phyloP scores from a whole-genome alignment of 2,113 vertebrate species.

The Martes martes region DNA sequence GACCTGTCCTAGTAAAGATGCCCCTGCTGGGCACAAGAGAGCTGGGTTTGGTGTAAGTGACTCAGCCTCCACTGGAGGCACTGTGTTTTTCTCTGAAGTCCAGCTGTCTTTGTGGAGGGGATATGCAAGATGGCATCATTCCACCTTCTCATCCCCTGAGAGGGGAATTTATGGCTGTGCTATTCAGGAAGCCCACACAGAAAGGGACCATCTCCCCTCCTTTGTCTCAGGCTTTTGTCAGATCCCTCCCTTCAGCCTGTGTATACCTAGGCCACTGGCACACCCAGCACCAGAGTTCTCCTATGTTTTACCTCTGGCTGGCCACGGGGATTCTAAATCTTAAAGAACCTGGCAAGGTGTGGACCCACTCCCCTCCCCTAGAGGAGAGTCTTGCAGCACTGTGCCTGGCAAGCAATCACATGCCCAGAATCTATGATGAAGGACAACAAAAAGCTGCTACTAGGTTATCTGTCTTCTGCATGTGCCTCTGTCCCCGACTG shows the following conservation, averaged over 20 bases:
- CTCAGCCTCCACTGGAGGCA: neutral
- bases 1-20: neutral
- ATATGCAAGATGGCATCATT: neutral
- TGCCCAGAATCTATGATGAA: neutral
- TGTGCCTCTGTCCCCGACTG: neutral
- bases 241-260: neutral
- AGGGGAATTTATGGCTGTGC: neutral
- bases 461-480: neutral
- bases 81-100: neutral
- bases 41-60: neutral
- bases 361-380: neutral
- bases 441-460: neutral
- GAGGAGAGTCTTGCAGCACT: neutral
- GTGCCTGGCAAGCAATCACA: neutral
- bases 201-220: neutral
- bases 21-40: neutral
- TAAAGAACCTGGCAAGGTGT: neutral
- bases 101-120: neutral
- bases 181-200: neutral
- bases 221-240: neutral
- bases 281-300: neutral
- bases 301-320: neutral
- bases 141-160: neutral
- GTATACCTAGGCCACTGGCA: neutral
- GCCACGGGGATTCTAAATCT: neutral